A percentile compares a stretch with the other conserved stretches of the same genome.
These are phyloP conservation scores for Bettongia penicillata DNA, from an alignment of 2,113 vertebrate species.

Conservation along the genomic window DNA sequence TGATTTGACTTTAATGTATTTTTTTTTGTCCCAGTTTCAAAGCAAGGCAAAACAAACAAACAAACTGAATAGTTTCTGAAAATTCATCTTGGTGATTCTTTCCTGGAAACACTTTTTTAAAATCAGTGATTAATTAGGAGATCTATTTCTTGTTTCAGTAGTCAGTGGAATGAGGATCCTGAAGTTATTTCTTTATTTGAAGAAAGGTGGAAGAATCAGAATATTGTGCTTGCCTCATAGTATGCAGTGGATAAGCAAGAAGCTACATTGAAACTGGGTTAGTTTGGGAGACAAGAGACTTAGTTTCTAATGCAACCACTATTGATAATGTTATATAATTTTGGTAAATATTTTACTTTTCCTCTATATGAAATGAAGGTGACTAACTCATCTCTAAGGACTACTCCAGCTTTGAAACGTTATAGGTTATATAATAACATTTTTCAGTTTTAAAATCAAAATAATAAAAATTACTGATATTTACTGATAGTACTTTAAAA, in stretches of 20 bases:
- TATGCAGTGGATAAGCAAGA: background rate
- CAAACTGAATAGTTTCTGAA: background rate
- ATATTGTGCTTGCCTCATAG: background rate
- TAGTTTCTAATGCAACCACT: background rate
- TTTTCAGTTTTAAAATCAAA: background rate
- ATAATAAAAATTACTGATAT: background rate
- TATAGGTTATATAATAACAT: background rate
- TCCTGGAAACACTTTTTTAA: background rate
- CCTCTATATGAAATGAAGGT: background rate
- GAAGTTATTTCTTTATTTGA: background rate
- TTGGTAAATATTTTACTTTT: background rate
- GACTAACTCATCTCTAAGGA: background rate
- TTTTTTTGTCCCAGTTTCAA: background rate
- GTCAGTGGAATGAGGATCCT: background rate
- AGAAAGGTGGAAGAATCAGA: background rate
- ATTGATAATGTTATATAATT: background rate
- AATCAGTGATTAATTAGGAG: background rate
- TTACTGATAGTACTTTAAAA: background rate
- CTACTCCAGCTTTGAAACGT: background rate
- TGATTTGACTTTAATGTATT: no score
- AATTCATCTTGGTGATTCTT: background rate
- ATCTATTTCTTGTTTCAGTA: background rate
- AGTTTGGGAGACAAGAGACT: background rate
- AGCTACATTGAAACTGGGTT: background rate
- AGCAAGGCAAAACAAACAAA: background rate